Conservation (phyloP, 2,797 vertebrate genomes). For the Caiman crocodilus region DNA sequence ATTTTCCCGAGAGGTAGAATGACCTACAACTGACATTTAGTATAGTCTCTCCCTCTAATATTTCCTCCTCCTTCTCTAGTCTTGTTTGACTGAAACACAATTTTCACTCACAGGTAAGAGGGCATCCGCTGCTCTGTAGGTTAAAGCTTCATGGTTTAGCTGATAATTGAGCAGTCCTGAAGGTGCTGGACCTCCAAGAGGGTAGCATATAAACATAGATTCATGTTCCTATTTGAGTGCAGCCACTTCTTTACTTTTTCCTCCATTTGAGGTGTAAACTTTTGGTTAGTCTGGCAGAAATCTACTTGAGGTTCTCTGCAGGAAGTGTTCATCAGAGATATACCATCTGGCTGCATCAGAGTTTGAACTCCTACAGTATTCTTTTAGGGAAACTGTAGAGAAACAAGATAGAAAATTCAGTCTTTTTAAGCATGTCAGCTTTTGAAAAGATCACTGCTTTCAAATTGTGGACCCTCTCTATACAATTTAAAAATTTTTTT, state of each 20-base stretch:
- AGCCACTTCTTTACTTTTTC: neutral
- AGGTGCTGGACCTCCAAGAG: neutral
- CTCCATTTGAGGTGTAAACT: neutral
- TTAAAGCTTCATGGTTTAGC: neutral
- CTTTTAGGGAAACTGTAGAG: no score
- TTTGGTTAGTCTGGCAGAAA: neutral
- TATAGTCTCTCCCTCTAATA: neutral
- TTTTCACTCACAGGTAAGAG: neutral
- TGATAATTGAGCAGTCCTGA: neutral
- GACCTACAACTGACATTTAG: neutral
- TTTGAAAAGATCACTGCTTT: neutral
- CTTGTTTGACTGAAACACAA: neutral
- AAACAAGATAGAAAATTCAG: neutral
- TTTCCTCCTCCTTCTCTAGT: neutral
- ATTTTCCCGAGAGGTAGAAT: neutral
- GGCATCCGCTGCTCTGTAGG: neutral
- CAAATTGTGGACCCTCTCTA: neutral
- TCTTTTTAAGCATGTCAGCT: no score
- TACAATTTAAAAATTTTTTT: neutral
- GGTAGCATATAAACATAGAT: neutral
- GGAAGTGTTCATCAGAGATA: neutral
- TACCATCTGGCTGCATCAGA: neutral
- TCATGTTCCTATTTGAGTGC: neutral
- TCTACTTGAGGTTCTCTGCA: neutral
- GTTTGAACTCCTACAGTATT: neutral